Percentiles rank a stretch among this genome's conserved stretches.
Conservation (phyloP, 2,888 invertebrate genomes). For the Megaustenia siamemsis region DNA sequence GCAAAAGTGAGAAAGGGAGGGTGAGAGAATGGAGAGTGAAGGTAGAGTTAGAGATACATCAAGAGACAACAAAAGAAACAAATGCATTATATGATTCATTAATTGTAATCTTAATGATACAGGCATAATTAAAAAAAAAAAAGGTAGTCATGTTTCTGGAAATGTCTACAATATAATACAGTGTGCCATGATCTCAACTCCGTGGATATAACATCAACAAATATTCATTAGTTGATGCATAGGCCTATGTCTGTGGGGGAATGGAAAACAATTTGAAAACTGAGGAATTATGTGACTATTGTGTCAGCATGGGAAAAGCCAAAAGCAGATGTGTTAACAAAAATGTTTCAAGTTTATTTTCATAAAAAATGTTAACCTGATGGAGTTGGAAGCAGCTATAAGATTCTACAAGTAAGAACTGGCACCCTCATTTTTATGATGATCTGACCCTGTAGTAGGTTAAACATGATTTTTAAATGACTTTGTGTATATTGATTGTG, state of each 20-base stretch:
- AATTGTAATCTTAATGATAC: not conserved
- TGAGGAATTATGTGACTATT: not conserved
- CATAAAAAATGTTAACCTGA: too few species aligned
- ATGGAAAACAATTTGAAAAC: conserved; percentile 16
- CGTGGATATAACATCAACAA: conserved; percentile 34
- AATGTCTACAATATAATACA: not conserved
- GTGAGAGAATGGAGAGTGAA: too few species aligned
- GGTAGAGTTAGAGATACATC: not conserved
- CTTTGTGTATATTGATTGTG: too few species aligned
- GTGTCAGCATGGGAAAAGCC: not conserved
- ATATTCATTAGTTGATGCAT: conserved; percentile 13
- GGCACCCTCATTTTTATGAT: too few species aligned
- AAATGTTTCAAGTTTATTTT: too few species aligned
- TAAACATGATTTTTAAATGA: too few species aligned
- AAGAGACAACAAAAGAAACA: not conserved
- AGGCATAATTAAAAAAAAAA: not conserved
- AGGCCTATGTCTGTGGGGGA: not conserved
- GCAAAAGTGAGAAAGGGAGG: too few species aligned
- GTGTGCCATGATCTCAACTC: conserved; percentile 45
- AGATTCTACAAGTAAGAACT: too few species aligned
- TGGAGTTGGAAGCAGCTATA: too few species aligned
- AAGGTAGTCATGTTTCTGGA: conserved; percentile 26
- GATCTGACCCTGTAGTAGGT: too few species aligned
- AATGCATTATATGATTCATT: not conserved
- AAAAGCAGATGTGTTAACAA: not conserved